Evolutionary conservation across 2,113 vertebrate genomes (phyloP).

Genomic region (Pogona vitticeps): DNA sequence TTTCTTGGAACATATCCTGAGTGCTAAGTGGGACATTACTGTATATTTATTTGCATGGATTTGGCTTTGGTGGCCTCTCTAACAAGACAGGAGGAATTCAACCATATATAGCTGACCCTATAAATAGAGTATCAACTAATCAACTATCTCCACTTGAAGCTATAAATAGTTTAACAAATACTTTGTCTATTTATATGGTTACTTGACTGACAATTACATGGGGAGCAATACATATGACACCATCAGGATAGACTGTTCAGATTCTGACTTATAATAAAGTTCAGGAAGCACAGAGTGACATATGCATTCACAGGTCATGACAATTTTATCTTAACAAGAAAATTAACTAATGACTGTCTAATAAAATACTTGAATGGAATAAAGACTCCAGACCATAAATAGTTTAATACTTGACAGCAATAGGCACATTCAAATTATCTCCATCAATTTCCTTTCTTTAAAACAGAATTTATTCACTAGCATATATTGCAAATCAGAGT

Average conservation of each 20-base stretch:
- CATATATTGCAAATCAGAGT: neutral
- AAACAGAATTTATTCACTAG: neutral
- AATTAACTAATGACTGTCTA: neutral
- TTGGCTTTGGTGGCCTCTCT: neutral
- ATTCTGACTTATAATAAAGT: slow-evolving; percentile 20
- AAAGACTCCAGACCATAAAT: neutral
- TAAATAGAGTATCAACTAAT: neutral
- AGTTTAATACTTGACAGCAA: neutral
- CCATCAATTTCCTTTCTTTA: neutral
- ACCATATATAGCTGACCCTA: too few species aligned
- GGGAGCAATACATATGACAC: slow-evolving; percentile 25
- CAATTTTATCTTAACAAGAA: neutral
- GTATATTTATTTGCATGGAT: neutral
- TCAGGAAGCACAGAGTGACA: neutral
- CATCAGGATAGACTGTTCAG: neutral
- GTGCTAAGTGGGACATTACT: too few species aligned
- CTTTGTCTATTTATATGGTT: slow-evolving; percentile 8
- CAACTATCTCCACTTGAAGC: slow-evolving; percentile 23
- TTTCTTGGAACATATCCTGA: too few species aligned
- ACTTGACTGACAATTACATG: slow-evolving; percentile 2
- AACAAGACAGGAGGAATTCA: slow-evolving; percentile 26
- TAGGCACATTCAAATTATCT: neutral
- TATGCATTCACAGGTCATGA: neutral
- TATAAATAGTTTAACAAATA: slow-evolving; percentile 27
- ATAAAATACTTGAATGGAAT: neutral